phyloP scores from a whole-genome alignment of 1,140 invertebrate species.

The Pemphigus obesinymphae region DNA sequence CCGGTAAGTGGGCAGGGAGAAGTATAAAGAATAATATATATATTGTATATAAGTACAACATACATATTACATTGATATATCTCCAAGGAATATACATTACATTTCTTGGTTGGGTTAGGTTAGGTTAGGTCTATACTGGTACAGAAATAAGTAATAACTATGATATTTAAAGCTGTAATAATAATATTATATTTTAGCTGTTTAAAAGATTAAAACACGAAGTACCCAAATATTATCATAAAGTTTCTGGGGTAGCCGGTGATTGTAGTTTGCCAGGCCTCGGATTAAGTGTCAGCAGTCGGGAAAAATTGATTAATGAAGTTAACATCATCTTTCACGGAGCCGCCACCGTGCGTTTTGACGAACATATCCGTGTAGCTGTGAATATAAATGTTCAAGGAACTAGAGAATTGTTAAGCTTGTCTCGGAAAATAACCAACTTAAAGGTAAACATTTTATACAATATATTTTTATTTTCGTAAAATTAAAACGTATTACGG shows the following conservation, averaged over 20 bases:
- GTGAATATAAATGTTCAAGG: conserved; percentile 60
- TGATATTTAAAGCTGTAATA: not conserved
- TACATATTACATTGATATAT: no score
- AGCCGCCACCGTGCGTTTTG: conserved; percentile 85
- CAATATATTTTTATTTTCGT: no score
- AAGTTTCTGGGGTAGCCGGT: conserved; percentile 60
- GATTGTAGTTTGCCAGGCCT: conserved; percentile 61
- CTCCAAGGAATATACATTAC: no score
- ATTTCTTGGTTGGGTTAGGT: no score
- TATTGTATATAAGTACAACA: no score
- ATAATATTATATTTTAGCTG: conserved; percentile 39
- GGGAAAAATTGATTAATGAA: conserved; percentile 58
- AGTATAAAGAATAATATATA: no score
- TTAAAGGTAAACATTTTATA: conserved; percentile 60
- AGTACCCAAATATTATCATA: conserved; percentile 59
- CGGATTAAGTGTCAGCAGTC: conserved; percentile 59
- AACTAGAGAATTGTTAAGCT: conserved; percentile 57
- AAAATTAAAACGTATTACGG: no score
- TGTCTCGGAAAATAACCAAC: conserved; percentile 61
- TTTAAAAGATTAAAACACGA: conserved; percentile 45
- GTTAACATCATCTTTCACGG: conserved; percentile 72
- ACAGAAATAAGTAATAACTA: no score
- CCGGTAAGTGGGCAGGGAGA: no score
- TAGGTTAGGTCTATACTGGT: no score
- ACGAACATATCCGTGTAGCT: conserved; percentile 67